Evolutionary conservation across 2,113 vertebrate species (phyloP), one percentile per base, ranked within the genome.

Genomic region (Phalacrocorax carbo): DNA sequence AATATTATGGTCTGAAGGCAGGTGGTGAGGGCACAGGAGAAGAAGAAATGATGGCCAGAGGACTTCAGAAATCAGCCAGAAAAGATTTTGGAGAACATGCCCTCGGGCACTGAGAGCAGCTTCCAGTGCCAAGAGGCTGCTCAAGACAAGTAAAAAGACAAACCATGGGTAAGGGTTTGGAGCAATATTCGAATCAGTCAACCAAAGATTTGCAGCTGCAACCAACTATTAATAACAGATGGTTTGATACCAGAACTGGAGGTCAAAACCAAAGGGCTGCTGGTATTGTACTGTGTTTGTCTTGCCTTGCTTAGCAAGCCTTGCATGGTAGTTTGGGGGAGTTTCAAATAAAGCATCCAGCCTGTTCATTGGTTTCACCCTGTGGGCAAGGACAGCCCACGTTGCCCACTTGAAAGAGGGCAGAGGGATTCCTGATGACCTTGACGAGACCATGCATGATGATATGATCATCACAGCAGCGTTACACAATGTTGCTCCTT

Each of bases 391-490:
- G 71, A 15, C 54, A 57, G 2, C 13, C 62, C 3, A 0, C 5
- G 3, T 2, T 60, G 22, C 7, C 21, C 12, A 34, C 78, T 38
- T 1, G 0, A 10, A 52, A 36, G 23, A 34, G 49, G 46, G 22
- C 34, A 57, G 76, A 66, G 64, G 9, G 11, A 21, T 27, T 94
- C 60, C n/a, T 1, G 1, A 0, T 4, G 12, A 26, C 49, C 38
- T 26, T 14, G 38, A 26, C 1, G 14, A 20, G 61, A 10, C 48
- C 36, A 2, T 7, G 36, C 16, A 23, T 51, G 7, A 2, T 0
- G 7, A 5, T 15, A 1, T 1, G 3, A 22, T n/a, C 25, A 5
- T 48, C 22, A 3, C 44, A 40, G 76, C 40, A 20, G 1, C 4
- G 13, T 29, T 82, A 38, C n/a, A 36, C 11, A 9, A 7, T 7